Evolutionary conservation across 2,888 invertebrate species (phyloP).

Genomic region (Miltochrista miniata): DNA sequence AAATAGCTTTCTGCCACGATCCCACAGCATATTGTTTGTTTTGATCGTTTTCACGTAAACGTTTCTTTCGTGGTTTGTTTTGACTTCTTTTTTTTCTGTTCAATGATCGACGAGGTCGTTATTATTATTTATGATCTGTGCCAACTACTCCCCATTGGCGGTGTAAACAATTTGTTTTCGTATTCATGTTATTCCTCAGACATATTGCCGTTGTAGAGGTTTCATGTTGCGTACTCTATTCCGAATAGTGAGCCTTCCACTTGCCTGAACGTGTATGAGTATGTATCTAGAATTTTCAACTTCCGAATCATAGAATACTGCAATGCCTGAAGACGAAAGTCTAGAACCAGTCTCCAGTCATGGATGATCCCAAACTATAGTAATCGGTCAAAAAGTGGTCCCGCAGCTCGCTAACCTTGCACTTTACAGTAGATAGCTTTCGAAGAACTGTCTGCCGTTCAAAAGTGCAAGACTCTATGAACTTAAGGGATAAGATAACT

Average conservation of each 20-base stretch:
- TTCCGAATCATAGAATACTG: too few relatives aligned
- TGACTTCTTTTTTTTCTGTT: conserved; percentile 37
- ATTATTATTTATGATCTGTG: conserved; percentile 55
- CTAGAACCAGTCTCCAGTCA: too few relatives aligned
- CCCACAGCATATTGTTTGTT: conserved; percentile 72
- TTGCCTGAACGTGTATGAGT: background rate
- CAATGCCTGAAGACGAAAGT: too few relatives aligned
- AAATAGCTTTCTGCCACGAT: conserved; percentile 62
- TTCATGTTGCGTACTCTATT: background rate
- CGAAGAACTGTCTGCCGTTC: too few relatives aligned
- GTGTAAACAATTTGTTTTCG: conserved; percentile 17
- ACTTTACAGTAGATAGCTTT: too few relatives aligned
- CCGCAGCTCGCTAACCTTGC: too few relatives aligned
- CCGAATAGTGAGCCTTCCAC: too few relatives aligned
- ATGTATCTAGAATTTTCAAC: too few relatives aligned
- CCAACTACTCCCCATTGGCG: conserved; percentile 25
- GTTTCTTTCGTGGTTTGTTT: conserved; percentile 58
- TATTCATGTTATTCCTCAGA: conserved; percentile 2
- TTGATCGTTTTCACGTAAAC: conserved; percentile 77
- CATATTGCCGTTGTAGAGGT: conserved; percentile 3
- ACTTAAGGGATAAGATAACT: too few relatives aligned
- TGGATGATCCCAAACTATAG: too few relatives aligned
- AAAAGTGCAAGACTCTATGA: too few relatives aligned
- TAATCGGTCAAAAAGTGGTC: too few relatives aligned
- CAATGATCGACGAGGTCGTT: conserved; percentile 55